Base-by-base conservation (phyloP, 2,113 vertebrate species). In the Forbesichthys papilliferus region DNA sequence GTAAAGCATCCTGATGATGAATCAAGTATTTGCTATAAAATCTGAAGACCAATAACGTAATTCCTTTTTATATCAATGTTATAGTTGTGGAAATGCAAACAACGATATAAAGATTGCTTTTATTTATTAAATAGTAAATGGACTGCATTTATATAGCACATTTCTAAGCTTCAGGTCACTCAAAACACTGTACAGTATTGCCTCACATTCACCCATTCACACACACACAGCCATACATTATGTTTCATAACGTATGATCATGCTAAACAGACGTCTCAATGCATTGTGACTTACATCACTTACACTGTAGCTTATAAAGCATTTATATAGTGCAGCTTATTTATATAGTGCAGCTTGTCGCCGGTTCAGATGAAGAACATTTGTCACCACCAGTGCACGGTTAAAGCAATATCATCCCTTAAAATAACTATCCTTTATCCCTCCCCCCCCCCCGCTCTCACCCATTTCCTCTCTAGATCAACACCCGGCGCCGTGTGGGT, bases 231-330 rank as follows among this genome's bases (percentile, higher is more conserved):
- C 27, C 1, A 27, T 27, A 27, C 27, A 83, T 84, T 85, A 82
- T 67, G 62, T 87, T 84, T 77, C 85, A 84, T 77, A 74, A 78
- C 69, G 77, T 76, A 57, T 71, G 78, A 84, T 82, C 77, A 76
- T 87, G 80, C 76, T 88, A 83, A 87, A 80, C 86, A 84, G 78
- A 77, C 76, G 84, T 88, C 81, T 83, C 46, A n/a, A 74, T 75
- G 80, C 73, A 77, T 82, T 80, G 77, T 51, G 78, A 77, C 78
- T 85, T 85, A 80, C 81, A 87, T 87, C 75, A 78, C 64, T 86
- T 86, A 86, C 68, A 87, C 74, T 72, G 59, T 12, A 68, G 83
- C 75, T 68, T 77, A 57, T 87, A 86, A 89, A 74, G 73, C 73
- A 68, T 73, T 89, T 85, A 85, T 82, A 81, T 67, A 82, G 79